phyloP scores from a whole-genome alignment of 1,140 invertebrate species.

The Lutraria rhynchaena region DNA sequence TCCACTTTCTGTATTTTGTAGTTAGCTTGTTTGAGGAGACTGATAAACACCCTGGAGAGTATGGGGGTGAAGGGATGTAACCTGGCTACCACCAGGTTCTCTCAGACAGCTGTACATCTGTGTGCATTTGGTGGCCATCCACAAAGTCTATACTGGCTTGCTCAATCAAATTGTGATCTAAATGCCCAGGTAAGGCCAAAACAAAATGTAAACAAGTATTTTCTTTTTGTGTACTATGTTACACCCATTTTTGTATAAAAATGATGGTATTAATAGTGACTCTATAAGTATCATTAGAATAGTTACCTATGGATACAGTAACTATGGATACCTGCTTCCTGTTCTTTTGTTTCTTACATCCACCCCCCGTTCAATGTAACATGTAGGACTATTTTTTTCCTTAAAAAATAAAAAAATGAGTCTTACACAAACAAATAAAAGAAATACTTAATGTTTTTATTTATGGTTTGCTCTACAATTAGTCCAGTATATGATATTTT shows the following conservation, averaged over 20 bases:
- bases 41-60: conserved; percentile 36
- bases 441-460: too few species aligned
- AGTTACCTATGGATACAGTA: background rate
- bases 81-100: conserved; percentile 63
- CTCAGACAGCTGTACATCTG: conserved; percentile 72
- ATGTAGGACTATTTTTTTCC: too few species aligned
- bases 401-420: too few species aligned
- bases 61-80: conserved; percentile 63
- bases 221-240: background rate
- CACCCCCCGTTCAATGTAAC: too few species aligned
- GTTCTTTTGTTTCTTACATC: background rate
- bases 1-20: conserved; percentile 60
- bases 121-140: conserved; percentile 73
- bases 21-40: conserved; percentile 75
- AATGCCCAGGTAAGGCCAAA: conserved; percentile 66
- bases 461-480: too few species aligned
- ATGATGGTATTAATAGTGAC: too few species aligned
- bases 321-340: background rate
- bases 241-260: too few species aligned
- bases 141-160: conserved; percentile 76
- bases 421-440: too few species aligned
- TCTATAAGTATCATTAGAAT: too few species aligned
- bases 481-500: too few species aligned
- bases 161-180: conserved; percentile 66
- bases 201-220: background rate